A percentile compares a stretch with the other conserved stretches of the same genome.
phyloP scores from a whole-genome alignment of 2,888 invertebrate genomes.

The Monoplex corrugatus region DNA sequence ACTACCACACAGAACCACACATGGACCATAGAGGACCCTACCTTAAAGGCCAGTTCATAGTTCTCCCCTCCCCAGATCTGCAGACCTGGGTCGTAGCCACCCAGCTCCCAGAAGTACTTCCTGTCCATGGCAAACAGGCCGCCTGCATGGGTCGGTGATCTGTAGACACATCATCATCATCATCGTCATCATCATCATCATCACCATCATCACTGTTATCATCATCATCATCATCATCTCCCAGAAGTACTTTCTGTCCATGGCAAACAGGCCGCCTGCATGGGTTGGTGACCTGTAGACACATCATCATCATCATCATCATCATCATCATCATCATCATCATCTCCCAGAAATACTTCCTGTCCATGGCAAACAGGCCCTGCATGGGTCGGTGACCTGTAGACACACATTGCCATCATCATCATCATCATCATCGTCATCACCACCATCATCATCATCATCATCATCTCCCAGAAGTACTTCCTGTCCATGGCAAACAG shows the following conservation, averaged over 20 bases:
- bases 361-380: constrained; percentile 98
- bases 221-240: too few species aligned
- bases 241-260: constrained; percentile 94
- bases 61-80: constrained; percentile 92
- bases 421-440: too few species aligned
- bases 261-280: constrained; percentile 98
- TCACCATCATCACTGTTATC: too few species aligned
- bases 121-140: constrained; percentile 98
- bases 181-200: not conserved
- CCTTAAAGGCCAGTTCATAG: constrained; percentile 77
- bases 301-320: too few species aligned
- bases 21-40: too few species aligned
- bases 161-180: constrained; percentile 70
- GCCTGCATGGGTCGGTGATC: constrained; percentile 97
- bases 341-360: constrained; percentile 94
- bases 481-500: constrained; percentile 96
- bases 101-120: constrained; percentile 94
- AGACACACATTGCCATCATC: constrained; percentile 86
- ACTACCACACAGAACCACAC: too few species aligned
- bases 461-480: constrained; percentile 95
- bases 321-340: constrained; percentile 97
- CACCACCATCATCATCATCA: too few species aligned
- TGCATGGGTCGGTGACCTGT: constrained; percentile 95
- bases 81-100: constrained; percentile 97
- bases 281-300: constrained; percentile 92